These are phyloP conservation scores for Tenthredo amoena DNA, from an alignment of 2,888 invertebrate species.

Conservation along the genomic window DNA sequence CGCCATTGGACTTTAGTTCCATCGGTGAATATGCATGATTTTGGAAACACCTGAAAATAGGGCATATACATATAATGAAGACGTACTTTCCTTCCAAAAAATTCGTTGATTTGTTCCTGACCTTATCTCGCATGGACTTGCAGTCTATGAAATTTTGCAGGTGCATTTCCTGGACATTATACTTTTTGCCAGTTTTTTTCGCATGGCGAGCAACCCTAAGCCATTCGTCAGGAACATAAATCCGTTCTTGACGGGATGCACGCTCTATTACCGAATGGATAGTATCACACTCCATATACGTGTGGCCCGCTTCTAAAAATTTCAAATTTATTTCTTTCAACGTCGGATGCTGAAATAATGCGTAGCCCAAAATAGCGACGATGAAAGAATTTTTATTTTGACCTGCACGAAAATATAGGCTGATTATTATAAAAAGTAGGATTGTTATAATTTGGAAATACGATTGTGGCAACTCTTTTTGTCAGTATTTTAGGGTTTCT, in stretches of 20 bases:
- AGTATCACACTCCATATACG: slow-evolving; percentile 53
- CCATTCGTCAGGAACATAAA: not conserved
- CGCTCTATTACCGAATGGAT: slow-evolving; percentile 48
- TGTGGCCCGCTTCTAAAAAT: slow-evolving; percentile 55
- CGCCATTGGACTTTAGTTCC: not conserved
- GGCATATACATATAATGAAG: no score
- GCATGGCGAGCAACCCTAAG: not conserved
- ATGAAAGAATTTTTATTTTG: slow-evolving; percentile 54
- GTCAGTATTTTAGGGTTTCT: not conserved
- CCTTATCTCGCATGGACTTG: not conserved
- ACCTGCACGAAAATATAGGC: not conserved
- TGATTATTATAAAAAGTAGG: no score
- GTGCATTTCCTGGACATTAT: not conserved
- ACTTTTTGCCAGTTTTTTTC: not conserved
- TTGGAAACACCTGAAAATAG: slow-evolving; percentile 80
- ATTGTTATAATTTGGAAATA: no score
- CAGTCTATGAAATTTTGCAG: not conserved
- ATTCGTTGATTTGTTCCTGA: no score
- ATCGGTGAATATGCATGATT: not conserved
- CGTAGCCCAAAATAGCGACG: slow-evolving; percentile 39
- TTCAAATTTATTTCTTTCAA: slow-evolving; percentile 52
- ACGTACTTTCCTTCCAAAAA: no score
- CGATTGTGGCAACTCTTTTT: not conserved
- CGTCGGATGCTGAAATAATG: slow-evolving; percentile 16
- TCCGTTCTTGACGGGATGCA: slow-evolving; percentile 4